Evolutionary conservation across 2,888 invertebrate species (phyloP).

Genomic region (Eristalis tenax): DNA sequence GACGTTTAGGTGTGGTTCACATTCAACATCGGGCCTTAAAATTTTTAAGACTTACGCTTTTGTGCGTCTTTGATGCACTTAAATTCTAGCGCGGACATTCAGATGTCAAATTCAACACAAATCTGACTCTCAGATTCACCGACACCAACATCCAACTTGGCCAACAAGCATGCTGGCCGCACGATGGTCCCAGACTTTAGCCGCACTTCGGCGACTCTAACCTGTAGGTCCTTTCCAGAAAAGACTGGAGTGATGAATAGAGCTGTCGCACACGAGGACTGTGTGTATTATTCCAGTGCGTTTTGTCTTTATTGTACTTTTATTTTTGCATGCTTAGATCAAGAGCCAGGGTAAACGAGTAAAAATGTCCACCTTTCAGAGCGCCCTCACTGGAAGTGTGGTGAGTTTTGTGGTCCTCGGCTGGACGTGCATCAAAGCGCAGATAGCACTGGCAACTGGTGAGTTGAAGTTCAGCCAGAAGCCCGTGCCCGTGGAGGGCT

Average conservation of each 20-base stretch:
- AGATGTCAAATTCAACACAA: not conserved
- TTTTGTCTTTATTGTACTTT: too few relatives aligned
- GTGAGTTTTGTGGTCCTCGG: slow-evolving; percentile 85
- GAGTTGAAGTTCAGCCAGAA: slow-evolving; percentile 83
- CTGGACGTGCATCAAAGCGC: slow-evolving; percentile 87
- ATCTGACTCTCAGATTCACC: slow-evolving; percentile 13
- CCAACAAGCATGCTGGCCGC: not conserved
- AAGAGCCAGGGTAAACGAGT: not conserved
- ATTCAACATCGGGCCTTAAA: too few relatives aligned
- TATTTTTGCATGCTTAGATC: slow-evolving; percentile 83
- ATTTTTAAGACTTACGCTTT: too few relatives aligned
- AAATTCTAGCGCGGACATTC: too few relatives aligned
- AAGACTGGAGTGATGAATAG: too few relatives aligned
- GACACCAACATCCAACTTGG: not conserved
- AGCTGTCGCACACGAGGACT: too few relatives aligned
- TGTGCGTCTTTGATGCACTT: too few relatives aligned
- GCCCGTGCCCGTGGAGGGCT: slow-evolving; percentile 82
- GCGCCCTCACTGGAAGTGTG: slow-evolving; percentile 86
- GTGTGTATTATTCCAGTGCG: too few relatives aligned
- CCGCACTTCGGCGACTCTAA: too few relatives aligned
- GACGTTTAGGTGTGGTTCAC: too few relatives aligned
- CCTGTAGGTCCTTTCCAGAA: too few relatives aligned
- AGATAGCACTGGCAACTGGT: slow-evolving; percentile 86
- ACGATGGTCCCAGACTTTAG: not conserved
- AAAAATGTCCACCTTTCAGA: slow-evolving; percentile 81